Base-by-base conservation (phyloP, 2,797 vertebrate species). In the Ctenopoma kingsleyae region DNA sequence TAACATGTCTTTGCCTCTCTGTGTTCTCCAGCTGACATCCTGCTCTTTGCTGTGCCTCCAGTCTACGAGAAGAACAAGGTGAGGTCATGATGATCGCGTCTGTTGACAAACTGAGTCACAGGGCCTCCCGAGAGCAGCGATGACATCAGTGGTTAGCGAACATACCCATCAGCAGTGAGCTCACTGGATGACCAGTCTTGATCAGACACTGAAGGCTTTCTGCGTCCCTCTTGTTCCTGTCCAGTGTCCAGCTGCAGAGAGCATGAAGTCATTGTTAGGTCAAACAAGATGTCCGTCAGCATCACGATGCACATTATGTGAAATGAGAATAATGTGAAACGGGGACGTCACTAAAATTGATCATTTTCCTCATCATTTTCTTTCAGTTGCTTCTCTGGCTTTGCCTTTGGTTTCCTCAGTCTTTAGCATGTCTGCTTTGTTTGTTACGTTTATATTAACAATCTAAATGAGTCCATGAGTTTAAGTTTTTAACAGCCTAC, bases 21-120 rank as follows among this genome's bases (percentile, higher is more conserved):
- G 0, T 54, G 17, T 67, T 53, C 44, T 67, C 11, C 86, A 98
- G 97, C 93, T 0, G 92, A 97, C 75, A 93, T 98, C 89, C 92
- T 98, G 41, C 83, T 95, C 49, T 98, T 98, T 68, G 95, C 94
- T 5, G 64, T 96, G 44, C 97, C 97, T 0, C 90, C 95, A 4
- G 17, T 98, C 80, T 98, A 98, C 60, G 96, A 97, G 91, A 97
- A 97, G 88, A 96, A 98, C 89, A 97, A 98, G 97, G 97, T 98
- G 80, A 91, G 94, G 36, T 59, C 30, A n/a, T 2, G 35, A 16
- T 44, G 43, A 44, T 8, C 3, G 23, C 36, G 35, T 22, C 16
- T 8, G 36, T 44, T 59, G 55, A 69, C 4, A 32, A 10, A 46
- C 20, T 9, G 22, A 55, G 51, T 32, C 43, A 46, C 51, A 0